Evolutionary conservation across 2,888 invertebrate genomes (phyloP).

Genomic region (Platerodrilus igneus): DNA sequence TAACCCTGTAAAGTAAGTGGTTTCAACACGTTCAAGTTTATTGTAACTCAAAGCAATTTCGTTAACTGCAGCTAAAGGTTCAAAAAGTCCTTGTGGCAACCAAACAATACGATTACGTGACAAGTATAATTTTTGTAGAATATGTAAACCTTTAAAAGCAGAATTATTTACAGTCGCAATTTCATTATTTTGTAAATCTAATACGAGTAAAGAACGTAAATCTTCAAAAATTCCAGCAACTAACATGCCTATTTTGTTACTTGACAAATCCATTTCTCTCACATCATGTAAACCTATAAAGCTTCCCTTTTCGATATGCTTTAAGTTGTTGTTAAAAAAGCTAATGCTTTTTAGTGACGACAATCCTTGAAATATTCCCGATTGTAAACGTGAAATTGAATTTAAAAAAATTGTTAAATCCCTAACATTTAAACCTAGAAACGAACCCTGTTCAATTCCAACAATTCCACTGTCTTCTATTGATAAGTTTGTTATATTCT

Average conservation of each 20-base stretch:
- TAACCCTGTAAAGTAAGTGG: constrained; percentile 9
- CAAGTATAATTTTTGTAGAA: constrained; percentile 12
- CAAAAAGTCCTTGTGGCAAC: constrained; percentile 5
- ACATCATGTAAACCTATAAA: constrained; percentile 16
- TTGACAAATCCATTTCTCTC: constrained; percentile 11
- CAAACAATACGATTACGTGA: constrained; percentile 9
- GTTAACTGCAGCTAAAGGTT: constrained; percentile 1
- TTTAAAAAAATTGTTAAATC: constrained; percentile 13
- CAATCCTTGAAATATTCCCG: constrained; percentile 15
- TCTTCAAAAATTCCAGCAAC: constrained; percentile 18
- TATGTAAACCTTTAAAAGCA: constrained; percentile 10
- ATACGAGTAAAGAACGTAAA: constrained; percentile 6
- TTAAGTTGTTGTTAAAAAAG: constrained; percentile 12
- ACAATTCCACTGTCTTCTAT: constrained; percentile 14
- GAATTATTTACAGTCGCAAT: constrained; percentile 7
- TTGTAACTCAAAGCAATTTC: constrained; percentile 16
- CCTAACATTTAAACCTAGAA: constrained; percentile 8
- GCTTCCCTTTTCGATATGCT: constrained; percentile 14
- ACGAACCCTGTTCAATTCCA: constrained; percentile 15
- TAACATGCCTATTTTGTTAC: constrained; percentile 10
- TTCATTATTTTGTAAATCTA: constrained; percentile 14
- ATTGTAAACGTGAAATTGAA: constrained; percentile 12
- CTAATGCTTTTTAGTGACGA: constrained; percentile 10
- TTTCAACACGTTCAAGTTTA: constrained; percentile 8
- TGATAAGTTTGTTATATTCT: constrained; percentile 7